phyloP scores from a whole-genome alignment of 1,140 invertebrate species.

The Dendrolimus kikuchii region DNA sequence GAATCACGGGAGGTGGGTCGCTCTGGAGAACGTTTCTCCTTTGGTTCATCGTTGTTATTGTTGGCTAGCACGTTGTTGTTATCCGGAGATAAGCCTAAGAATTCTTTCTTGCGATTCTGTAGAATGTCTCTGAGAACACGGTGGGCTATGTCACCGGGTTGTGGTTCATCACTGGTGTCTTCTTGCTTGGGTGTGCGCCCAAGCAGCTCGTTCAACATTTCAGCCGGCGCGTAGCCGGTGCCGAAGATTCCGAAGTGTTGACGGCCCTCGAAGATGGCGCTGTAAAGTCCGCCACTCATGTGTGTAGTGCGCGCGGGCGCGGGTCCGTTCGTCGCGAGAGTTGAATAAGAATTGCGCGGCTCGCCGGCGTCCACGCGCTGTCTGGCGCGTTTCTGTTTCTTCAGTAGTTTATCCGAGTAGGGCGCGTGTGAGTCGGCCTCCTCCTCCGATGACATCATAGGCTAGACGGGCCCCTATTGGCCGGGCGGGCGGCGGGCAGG shows the following conservation, averaged over 20 bases:
- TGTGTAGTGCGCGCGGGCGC: constrained; percentile 85
- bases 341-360: constrained; percentile 93
- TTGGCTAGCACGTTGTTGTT: constrained; percentile 72
- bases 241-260: constrained; percentile 85
- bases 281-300: constrained; percentile 87
- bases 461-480: constrained; percentile 79
- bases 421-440: constrained; percentile 91
- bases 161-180: constrained; percentile 70
- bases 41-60: constrained; percentile 77
- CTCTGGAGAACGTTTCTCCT: constrained; percentile 73
- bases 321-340: constrained; percentile 88
- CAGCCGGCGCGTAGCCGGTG: constrained; percentile 84
- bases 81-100: constrained; percentile 76
- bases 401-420: constrained; percentile 91
- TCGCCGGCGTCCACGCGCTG: constrained; percentile 95
- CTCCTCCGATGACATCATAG: constrained; percentile 97
- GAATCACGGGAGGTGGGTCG: constrained; percentile 74
- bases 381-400: constrained; percentile 92
- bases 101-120: constrained; percentile 85
- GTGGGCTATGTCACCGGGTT: constrained; percentile 80
- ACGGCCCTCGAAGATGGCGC: constrained; percentile 83
- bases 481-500: constrained; percentile 68
- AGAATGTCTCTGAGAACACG: constrained; percentile 88
- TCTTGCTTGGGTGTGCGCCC: constrained; percentile 84
- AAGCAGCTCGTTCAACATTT: constrained; percentile 88